Percentiles rank a stretch among this genome's conserved stretches.
These are phyloP conservation scores for Catalaphyllia jardinei DNA, from an alignment of 64 coral and sea anemone genomes.

Conservation along the genomic window DNA sequence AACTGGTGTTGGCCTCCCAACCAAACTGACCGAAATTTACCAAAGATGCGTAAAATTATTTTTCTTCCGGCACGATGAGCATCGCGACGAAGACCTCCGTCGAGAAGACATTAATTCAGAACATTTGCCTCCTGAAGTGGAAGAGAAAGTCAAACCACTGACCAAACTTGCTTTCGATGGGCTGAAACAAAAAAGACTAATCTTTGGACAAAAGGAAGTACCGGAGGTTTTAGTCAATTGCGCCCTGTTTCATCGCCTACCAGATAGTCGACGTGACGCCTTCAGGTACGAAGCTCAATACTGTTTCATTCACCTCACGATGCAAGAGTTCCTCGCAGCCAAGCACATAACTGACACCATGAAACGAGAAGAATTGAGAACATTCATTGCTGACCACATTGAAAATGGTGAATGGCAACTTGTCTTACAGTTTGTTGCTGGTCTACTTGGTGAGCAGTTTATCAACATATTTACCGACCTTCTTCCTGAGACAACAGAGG, in stretches of 20 bases:
- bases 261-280: background rate
- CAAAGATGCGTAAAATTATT: background rate
- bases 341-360: conserved; percentile 12
- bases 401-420: conserved; percentile 29
- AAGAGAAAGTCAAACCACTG: conserved; percentile 8
- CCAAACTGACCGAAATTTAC: conserved; percentile 43
- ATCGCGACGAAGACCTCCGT: background rate
- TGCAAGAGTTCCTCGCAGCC: conserved; percentile 83
- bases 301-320: conserved; percentile 69
- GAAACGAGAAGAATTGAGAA: background rate
- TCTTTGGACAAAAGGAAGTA: conserved; percentile 28
- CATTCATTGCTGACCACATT: conserved; percentile 23
- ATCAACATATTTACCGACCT: background rate
- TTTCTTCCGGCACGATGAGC: background rate
- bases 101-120: background rate
- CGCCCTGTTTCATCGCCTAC: conserved; percentile 59
- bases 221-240: conserved; percentile 13
- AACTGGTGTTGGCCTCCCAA: conserved; percentile 6
- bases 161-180: conserved; percentile 47
- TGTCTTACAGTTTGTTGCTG: conserved; percentile 58
- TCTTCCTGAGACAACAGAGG: background rate
- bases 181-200: conserved; percentile 18
- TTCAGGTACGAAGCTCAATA: background rate
- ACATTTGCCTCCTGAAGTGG: background rate
- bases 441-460: background rate